These are phyloP conservation scores for Montipora sp. DNA, from an alignment of 64 coral and sea anemone species.

Conservation along the genomic window DNA sequence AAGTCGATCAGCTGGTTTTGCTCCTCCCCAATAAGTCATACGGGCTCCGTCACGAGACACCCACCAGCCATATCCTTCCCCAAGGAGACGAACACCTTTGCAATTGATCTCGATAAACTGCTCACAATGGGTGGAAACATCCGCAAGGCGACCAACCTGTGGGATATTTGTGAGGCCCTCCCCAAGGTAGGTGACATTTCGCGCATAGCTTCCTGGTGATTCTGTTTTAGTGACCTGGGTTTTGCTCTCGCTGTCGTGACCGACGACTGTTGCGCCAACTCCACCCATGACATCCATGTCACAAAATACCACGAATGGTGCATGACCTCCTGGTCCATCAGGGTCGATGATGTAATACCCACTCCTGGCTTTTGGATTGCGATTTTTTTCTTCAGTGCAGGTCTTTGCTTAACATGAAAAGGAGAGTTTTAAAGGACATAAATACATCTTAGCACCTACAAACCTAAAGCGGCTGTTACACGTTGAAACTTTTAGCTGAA, in stretches of 20 bases:
- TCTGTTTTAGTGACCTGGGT: background rate
- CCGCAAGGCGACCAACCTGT: background rate
- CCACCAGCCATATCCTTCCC: background rate
- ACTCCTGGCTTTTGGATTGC: background rate
- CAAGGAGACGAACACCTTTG: background rate
- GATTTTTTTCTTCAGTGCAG: background rate
- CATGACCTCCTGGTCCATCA: background rate
- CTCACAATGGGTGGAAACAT: background rate
- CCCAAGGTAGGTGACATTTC: background rate
- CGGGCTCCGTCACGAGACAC: background rate
- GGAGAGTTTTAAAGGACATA: too few relatives aligned
- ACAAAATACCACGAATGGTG: slow-evolving; percentile 22
- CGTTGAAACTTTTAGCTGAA: too few relatives aligned
- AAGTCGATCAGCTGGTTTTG: background rate
- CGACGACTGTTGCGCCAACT: slow-evolving; percentile 55
- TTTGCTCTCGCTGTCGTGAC: slow-evolving; percentile 35
- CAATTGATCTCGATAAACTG: background rate
- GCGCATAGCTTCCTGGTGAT: background rate
- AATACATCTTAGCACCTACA: too few relatives aligned
- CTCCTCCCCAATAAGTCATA: background rate
- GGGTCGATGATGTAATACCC: slow-evolving; percentile 30
- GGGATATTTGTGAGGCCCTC: background rate
- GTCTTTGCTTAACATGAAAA: background rate
- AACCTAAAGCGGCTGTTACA: too few relatives aligned
- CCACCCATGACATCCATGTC: slow-evolving; percentile 16